Percentiles rank a stretch among this genome's conserved stretches.
phyloP scores from a whole-genome alignment of 2,113 vertebrate genomes.

The Jaculus jaculus region DNA sequence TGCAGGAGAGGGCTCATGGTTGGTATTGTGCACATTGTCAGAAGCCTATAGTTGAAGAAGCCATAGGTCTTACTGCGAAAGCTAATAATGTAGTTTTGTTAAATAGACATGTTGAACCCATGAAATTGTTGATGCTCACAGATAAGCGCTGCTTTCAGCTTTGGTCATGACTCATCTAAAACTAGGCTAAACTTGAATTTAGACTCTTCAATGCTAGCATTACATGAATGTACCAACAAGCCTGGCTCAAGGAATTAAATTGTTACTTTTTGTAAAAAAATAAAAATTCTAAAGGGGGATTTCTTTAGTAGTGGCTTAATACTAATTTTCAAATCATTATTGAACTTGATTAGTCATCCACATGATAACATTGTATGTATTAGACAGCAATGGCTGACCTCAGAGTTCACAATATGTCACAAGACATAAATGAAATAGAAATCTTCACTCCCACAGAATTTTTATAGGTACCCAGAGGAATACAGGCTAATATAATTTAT shows the following conservation, averaged over 20 bases:
- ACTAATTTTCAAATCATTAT: background rate
- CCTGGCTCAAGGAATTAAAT: background rate
- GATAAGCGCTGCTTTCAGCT: no score
- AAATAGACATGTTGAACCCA: no score
- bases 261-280: constrained; percentile 12
- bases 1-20: no score
- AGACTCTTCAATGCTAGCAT: background rate
- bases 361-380: background rate
- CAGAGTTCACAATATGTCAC: background rate
- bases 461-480: background rate
- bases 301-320: background rate
- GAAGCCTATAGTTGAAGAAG: no score
- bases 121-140: no score
- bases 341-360: constrained; percentile 16
- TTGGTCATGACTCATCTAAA: background rate
- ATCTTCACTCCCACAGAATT: background rate
- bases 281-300: background rate
- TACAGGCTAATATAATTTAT: background rate
- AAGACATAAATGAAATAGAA: constrained; percentile 1
- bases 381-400: background rate
- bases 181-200: background rate
- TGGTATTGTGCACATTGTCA: no score
- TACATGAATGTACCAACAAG: background rate
- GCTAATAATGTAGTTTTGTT: no score
- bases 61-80: no score